Percentiles rank a stretch among this genome's conserved stretches.
Conservation (phyloP, 2,797 vertebrate genomes). For the Buphagus erythrorhynchus region DNA sequence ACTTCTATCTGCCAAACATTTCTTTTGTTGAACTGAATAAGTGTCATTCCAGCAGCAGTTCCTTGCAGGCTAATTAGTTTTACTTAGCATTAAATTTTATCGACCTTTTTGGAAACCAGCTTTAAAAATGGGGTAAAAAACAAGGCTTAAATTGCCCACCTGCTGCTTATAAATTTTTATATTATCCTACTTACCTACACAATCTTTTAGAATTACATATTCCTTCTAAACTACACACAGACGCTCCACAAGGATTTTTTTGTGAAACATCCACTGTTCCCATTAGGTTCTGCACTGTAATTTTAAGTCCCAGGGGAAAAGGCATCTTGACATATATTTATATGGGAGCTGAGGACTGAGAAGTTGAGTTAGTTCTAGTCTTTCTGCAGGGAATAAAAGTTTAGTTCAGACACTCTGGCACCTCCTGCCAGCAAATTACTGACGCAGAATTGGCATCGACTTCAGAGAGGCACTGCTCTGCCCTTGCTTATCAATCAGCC, state of each 20-base stretch:
- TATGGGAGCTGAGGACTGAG: not conserved
- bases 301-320: conserved; percentile 37
- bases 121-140: not conserved
- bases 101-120: conserved; percentile 9
- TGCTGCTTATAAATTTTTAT: conserved; percentile 54
- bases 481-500: conserved; percentile 63
- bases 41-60: conserved; percentile 60
- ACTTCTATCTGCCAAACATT: conserved; percentile 35
- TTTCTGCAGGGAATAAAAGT: conserved; percentile 44
- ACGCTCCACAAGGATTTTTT: not conserved
- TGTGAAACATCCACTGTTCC: conserved; percentile 26
- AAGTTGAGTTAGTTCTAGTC: conserved; percentile 41
- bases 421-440: conserved; percentile 50
- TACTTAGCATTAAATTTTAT: conserved; percentile 51
- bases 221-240: conserved; percentile 14
- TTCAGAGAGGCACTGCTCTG: conserved; percentile 59
- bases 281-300: conserved; percentile 35
- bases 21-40: conserved; percentile 33
- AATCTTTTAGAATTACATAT: conserved; percentile 32
- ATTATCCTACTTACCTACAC: conserved; percentile 32
- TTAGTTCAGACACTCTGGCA: conserved; percentile 28
- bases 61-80: conserved; percentile 55
- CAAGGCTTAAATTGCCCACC: conserved; percentile 31
- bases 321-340: conserved; percentile 31
- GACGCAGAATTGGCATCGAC: conserved; percentile 24